Conservation (phyloP, 2,113 vertebrate species). For the Pollimyrus isidori region DNA sequence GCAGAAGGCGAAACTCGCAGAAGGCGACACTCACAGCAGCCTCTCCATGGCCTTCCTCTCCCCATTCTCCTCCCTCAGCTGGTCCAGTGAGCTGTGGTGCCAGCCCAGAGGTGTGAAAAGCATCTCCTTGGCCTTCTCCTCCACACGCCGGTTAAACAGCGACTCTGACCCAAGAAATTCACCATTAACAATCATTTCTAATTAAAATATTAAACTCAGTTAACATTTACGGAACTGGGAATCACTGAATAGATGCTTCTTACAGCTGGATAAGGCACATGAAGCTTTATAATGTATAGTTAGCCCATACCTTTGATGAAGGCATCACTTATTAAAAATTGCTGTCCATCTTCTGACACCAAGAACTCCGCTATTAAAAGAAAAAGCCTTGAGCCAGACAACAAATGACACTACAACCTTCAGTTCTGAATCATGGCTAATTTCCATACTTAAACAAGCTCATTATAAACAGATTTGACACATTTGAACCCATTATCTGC, state of each 20-base stretch:
- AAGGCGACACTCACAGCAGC: constrained; percentile 76
- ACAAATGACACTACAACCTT: constrained; percentile 14
- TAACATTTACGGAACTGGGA: neutral
- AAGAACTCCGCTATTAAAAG: constrained; percentile 70
- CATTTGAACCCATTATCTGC: neutral
- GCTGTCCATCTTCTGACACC: constrained; percentile 85
- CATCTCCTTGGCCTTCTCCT: constrained; percentile 93
- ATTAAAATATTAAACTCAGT: neutral
- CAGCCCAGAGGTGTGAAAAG: constrained; percentile 91
- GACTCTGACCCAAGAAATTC: constrained; percentile 62
- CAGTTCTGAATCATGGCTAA: neutral
- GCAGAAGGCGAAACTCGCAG: too few species aligned
- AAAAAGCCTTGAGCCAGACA: constrained; percentile 15
- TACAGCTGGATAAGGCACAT: neutral
- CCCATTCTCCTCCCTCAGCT: constrained; percentile 92
- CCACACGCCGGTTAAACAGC: constrained; percentile 89
- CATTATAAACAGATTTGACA: neutral
- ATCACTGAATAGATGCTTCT: neutral
- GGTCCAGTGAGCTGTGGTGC: constrained; percentile 94
- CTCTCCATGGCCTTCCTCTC: constrained; percentile 98
- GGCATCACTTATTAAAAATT: constrained; percentile 91
- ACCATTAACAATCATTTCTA: neutral
- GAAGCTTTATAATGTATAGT: neutral
- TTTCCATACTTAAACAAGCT: neutral
- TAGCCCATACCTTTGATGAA: constrained; percentile 86